Base-by-base conservation (phyloP, 30 jellyfish, hydroid and myxozoan species). In the Aurelia sp. region DNA sequence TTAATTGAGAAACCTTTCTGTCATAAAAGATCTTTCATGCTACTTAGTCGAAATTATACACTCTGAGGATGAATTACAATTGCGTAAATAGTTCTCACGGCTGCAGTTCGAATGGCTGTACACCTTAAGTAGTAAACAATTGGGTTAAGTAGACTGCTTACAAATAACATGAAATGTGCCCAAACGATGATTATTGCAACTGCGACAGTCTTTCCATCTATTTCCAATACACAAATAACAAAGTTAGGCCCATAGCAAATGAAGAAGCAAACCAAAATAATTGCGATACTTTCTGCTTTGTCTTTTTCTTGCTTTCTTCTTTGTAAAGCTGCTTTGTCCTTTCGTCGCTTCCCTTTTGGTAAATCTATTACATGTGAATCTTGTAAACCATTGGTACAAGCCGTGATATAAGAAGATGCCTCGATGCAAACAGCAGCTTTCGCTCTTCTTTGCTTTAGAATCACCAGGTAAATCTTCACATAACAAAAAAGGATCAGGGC, bases 231-330 rank as follows among this genome's bases (percentile, higher is more conserved):
- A 44, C 15, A 44, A 44, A 44, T n/a, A 12, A 44, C 27, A 21
- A 64, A 44, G 0, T 21, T 13, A 27, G 87, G 87, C 12, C 67
- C 87, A 27, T 76, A 76, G 47, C 76, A 51, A 9, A 59, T 59
- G 22, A 76, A 22, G 64, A 76, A 59, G 38, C 76, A 76, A 19
- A 4, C 69, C 22, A 76, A 16, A 15, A 76, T 59, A n/a, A 76
- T 22, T 5, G 53, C 65, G 4, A 76, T 33, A 3, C 78, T 76
- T 11, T 67, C 18, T 7, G 87, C 51, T 17, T 38, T 76, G 31
- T 63, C 76, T 35, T 63, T 76, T 44, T 76, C 87, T 18, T 50
- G 62, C 30, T 63, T 76, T 67, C 60, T 76, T 20, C 51, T 76
- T 10, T 24, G 10, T 4, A 57, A 13, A n/a, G 30, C 66, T 4